Evolutionary conservation across 2,113 vertebrate species (phyloP), one percentile per base, ranked within the genome.

Genomic region (Neolamprologus caudopunctatus): DNA sequence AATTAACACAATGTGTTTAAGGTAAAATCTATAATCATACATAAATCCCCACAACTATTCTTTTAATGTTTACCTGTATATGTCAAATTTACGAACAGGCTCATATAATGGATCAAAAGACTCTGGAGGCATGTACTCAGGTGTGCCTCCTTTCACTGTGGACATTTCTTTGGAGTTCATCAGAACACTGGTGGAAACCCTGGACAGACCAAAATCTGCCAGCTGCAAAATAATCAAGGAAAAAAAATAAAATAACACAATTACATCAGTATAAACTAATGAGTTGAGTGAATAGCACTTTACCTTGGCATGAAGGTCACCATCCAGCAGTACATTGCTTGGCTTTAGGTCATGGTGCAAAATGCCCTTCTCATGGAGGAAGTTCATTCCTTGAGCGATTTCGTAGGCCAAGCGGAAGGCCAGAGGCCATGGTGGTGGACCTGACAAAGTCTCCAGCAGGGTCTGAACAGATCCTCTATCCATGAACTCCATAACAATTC

Each of bases 181-280:
- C 80, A 83, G 89, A 90, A 21, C 37, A 87, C 95, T 87, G 42
- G 55, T 86, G 26, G 93, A 95, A 85, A 96, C 89, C 35, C 92
- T 96, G 21, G 96, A 96, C 83, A 98, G 86, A 47, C 97, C 97
- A 92, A 98, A 98, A 92, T 98, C 97, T 88, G 97, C 95, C 19
- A 97, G 40, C 97, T 98, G 82, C n/a, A 88, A 79, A 89, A 24
- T 11, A 40, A 90, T 5, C 12, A 78, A 61, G n/a, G 75, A 5
- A 55, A 28, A 58, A 58, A 75, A 6, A 61, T 17, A 8, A 8
- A 26, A 51, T 73, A 3, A 24, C 16, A 68, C 16, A 10, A 24
- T 24, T 3, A 10, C 9, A 17, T 35, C 16, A 19, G 19, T 68
- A 8, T 4, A 8, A 75, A 51, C 5, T 26, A 5, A 10, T 6